Percentiles rank a stretch among this genome's conserved stretches.
Evolutionary conservation across 2,797 vertebrate species (phyloP).

Genomic region (Pseudochromis fuscus): DNA sequence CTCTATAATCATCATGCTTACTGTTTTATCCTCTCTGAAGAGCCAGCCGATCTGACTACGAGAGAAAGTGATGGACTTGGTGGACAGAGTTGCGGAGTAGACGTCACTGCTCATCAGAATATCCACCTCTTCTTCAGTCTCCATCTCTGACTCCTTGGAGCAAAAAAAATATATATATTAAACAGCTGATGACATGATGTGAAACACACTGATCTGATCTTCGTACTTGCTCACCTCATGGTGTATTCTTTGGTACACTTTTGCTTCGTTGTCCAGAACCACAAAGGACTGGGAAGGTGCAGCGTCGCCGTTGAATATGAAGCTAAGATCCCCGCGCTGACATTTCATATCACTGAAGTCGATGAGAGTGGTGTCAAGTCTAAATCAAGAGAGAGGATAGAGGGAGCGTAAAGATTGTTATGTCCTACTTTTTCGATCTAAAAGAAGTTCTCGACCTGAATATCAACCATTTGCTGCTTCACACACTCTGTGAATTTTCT

Average conservation of each 20-base stretch:
- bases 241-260: constrained; percentile 98
- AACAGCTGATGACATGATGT: constrained; percentile 17
- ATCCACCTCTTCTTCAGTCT: constrained; percentile 97
- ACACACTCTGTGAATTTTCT: constrained; percentile 18
- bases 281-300: constrained; percentile 93
- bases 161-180: not conserved
- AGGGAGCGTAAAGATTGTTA: constrained; percentile 27
- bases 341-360: constrained; percentile 99
- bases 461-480: constrained; percentile 44
- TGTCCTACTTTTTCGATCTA: constrained; percentile 65
- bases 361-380: constrained; percentile 97
- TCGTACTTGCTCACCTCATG: constrained; percentile 88
- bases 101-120: constrained; percentile 99
- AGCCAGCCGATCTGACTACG: constrained; percentile 97
- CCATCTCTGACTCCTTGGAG: constrained; percentile 94
- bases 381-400: constrained; percentile 69
- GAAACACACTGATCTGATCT: not conserved
- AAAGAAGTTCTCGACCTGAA: constrained; percentile 68
- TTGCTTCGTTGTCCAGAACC: constrained; percentile 96
- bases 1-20: too few species aligned
- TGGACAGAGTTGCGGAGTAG: constrained; percentile 96
- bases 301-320: constrained; percentile 95
- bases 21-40: constrained; percentile 97
- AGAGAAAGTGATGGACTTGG: constrained; percentile 95
- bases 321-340: constrained; percentile 96